A percentile compares a stretch with the other conserved stretches of the same genome.
phyloP scores from a whole-genome alignment of 2,888 invertebrate genomes.

The Ommatoiulus sabulosus region DNA sequence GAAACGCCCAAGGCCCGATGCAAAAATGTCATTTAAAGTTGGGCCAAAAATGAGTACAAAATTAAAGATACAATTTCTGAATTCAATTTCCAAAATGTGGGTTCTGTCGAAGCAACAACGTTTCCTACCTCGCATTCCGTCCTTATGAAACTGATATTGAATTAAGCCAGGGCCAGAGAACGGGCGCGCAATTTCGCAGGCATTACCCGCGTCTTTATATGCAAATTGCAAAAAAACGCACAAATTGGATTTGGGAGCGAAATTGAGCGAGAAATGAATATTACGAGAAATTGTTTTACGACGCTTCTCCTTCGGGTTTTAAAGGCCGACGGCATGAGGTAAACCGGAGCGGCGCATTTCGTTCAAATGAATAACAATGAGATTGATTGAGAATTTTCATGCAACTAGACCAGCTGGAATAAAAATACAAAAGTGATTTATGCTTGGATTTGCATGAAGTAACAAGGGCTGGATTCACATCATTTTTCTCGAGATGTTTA shows the following conservation, averaged over 20 bases:
- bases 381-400: constrained; percentile 34
- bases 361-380: constrained; percentile 34
- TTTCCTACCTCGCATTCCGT: neutral
- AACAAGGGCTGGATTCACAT: constrained; percentile 22
- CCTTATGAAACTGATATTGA: constrained; percentile 28
- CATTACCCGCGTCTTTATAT: constrained; percentile 10
- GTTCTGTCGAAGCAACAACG: neutral
- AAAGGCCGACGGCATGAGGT: constrained; percentile 12
- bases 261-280: constrained; percentile 34
- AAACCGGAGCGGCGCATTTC: constrained; percentile 27
- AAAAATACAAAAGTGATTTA: constrained; percentile 34
- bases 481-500: constrained; percentile 34
- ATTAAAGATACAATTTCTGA: constrained; percentile 11
- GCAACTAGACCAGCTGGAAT: constrained; percentile 34
- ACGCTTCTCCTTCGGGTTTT: constrained; percentile 20
- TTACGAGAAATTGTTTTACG: constrained; percentile 34
- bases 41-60: neutral
- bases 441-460: constrained; percentile 27
- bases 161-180: constrained; percentile 4
- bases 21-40: neutral
- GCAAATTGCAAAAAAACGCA: constrained; percentile 21
- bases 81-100: neutral
- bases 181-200: neutral
- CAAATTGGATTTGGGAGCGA: constrained; percentile 27
- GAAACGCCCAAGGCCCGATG: neutral